Conservation (phyloP, 2,888 invertebrate genomes). For the Dolichomitus sp. region DNA sequence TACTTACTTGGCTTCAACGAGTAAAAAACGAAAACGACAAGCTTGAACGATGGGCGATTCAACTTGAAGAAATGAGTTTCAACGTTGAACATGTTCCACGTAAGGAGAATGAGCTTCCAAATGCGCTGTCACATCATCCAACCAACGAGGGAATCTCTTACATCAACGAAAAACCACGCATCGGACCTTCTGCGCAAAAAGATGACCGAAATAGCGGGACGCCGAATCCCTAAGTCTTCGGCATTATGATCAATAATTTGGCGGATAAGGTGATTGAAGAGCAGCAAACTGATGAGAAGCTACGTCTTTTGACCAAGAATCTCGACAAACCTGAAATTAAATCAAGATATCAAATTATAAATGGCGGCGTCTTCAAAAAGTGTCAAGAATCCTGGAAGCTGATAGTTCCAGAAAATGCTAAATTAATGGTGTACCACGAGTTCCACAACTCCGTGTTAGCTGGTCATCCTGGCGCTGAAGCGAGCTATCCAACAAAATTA, state of each 20-base stretch:
- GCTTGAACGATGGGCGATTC: constrained; percentile 67
- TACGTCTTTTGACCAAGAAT: too few species aligned
- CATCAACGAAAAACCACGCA: background rate
- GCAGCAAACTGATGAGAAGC: background rate
- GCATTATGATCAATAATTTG: background rate
- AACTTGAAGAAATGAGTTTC: constrained; percentile 68
- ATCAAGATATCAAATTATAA: too few species aligned
- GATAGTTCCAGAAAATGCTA: background rate
- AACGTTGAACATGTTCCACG: constrained; percentile 62
- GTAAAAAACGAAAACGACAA: constrained; percentile 66
- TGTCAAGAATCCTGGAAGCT: too few species aligned
- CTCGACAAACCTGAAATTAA: too few species aligned
- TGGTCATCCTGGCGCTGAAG: constrained; percentile 12
- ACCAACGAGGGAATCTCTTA: background rate
- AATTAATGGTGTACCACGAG: background rate
- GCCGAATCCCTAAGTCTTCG: too few species aligned
- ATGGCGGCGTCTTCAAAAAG: too few species aligned
- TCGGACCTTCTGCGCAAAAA: too few species aligned
- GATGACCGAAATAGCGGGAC: too few species aligned
- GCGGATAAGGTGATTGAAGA: background rate
- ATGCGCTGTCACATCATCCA: constrained; percentile 67
- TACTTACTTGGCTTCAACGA: constrained; percentile 66
- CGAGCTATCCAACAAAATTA: background rate
- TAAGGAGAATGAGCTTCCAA: constrained; percentile 66
- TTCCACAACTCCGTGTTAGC: constrained; percentile 11